Base-by-base conservation (phyloP, 2,113 vertebrate species). In the Loxodonta africana region DNA sequence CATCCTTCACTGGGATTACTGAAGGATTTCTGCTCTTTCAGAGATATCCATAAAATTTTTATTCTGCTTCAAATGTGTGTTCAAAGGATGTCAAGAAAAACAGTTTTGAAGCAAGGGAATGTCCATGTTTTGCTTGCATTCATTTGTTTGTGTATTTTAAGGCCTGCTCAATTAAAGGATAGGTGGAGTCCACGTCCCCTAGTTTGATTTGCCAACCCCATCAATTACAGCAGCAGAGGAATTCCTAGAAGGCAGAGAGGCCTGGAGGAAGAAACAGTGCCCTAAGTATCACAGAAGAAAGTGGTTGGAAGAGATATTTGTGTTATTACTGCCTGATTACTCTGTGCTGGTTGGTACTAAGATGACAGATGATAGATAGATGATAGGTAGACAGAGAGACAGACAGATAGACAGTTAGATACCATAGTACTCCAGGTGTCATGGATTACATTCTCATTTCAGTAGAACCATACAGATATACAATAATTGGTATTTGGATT, bases 11-110 rank as follows among this genome's bases (percentile, higher is more conserved):
- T 53, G 44, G 37, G 69, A 25, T 60, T 41, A 53, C 51, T 81
- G 5, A 84, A 85, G 74, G 57, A 65, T 51, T 80, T 60, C 12
- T 86, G 1, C 53, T 65, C 26, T 95, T 85, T 81, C 51, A 85
- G 14, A 46, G 20, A 41, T 26, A 74, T 26, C 21, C 28, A 51
- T 53, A 86, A 90, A 48, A 83, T 8, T 17, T 57, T 28, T 17
- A 89, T 83, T 23, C 15, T 69, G 53, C 4, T 74, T 91, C 26
- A 28, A 80, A 91, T 25, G 17, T 57, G 17, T 71, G 11, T 69
- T 83, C 74, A 83, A 28, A 96, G 7, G 23, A 44, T 91, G 37
- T 93, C 48, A 17, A 8, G 91, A 46, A 85, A 84, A 87, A 82
- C 21, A 84, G 51, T 69, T 65, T 63, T 80, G 12, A 21, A 93